Conservation (phyloP, 2,797 vertebrate genomes). For the Eupleurogrammus muticus region DNA sequence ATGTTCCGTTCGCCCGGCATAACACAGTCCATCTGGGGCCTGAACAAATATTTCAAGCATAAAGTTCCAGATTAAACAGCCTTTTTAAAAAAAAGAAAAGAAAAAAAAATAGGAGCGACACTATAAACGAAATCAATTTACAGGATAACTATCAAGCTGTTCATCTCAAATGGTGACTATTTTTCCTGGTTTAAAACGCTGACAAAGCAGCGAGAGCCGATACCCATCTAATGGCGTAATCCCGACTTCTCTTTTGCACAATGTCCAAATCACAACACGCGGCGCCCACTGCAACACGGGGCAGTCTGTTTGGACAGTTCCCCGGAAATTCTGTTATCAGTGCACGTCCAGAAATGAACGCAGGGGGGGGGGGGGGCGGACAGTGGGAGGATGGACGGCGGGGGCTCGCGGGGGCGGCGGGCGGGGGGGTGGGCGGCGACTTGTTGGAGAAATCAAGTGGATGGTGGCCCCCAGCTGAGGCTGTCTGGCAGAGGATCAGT, state of each 20-base stretch:
- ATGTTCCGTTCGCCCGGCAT: constrained; percentile 54
- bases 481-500: constrained; percentile 81
- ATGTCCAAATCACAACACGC: constrained; percentile 39
- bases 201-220: constrained; percentile 42
- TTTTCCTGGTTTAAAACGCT: constrained; percentile 40
- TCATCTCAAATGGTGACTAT: constrained; percentile 33
- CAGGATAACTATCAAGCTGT: constrained; percentile 39
- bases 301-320: constrained; percentile 59
- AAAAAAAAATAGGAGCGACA: constrained; percentile 46
- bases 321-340: constrained; percentile 73
- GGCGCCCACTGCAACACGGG: constrained; percentile 36
- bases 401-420: constrained; percentile 38
- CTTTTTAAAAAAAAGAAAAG: too few relatives aligned
- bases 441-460: constrained; percentile 60
- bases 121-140: constrained; percentile 50
- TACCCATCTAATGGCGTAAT: constrained; percentile 50
- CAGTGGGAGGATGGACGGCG: constrained; percentile 42
- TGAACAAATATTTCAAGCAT: constrained; percentile 53
- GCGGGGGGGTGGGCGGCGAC: constrained; percentile 43
- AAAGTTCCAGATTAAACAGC: constrained; percentile 56
- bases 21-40: constrained; percentile 74
- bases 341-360: constrained; percentile 63
- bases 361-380: constrained; percentile 54
- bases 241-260: constrained; percentile 20
- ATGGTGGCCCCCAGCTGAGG: constrained; percentile 70